Evolutionary conservation across 2,888 invertebrate species (phyloP).

Genomic region (Morpho achilles): DNA sequence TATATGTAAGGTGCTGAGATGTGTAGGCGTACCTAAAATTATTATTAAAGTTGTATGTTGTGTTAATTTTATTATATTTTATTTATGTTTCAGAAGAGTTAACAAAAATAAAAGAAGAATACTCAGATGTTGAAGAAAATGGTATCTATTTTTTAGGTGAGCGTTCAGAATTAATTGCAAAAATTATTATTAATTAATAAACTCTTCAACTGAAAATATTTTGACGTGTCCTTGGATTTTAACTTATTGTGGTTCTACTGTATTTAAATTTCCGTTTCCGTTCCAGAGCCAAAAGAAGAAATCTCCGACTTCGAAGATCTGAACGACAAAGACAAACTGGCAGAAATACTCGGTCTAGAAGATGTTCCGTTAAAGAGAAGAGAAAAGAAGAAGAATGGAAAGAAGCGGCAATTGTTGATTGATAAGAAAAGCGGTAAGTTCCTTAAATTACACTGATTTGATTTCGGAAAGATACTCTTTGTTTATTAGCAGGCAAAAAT

Average conservation of each 20-base stretch:
- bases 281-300: conserved; percentile 54
- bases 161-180: neutral
- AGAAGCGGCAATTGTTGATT: conserved; percentile 21
- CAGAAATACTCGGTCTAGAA: conserved; percentile 45
- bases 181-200: too few relatives aligned
- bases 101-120: conserved; percentile 51
- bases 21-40: too few relatives aligned
- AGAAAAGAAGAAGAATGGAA: conserved; percentile 33
- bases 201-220: too few relatives aligned
- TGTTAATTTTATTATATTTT: neutral
- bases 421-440: conserved; percentile 24
- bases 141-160: conserved; percentile 53
- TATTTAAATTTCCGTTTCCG: neutral
- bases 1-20: too few relatives aligned
- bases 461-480: too few relatives aligned
- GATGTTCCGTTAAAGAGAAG: conserved; percentile 42
- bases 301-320: conserved; percentile 45
- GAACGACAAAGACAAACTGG: conserved; percentile 43
- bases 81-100: conserved; percentile 42
- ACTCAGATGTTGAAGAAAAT: conserved; percentile 44
- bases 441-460: too few relatives aligned
- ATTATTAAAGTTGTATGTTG: too few relatives aligned
- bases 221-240: too few relatives aligned
- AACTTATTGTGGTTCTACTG: neutral
- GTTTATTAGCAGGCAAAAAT: too few relatives aligned